A percentile compares a stretch with the other conserved stretches of the same genome.
Conservation (phyloP, 1,140 invertebrate genomes). For the Trypoxylus dichotomus region DNA sequence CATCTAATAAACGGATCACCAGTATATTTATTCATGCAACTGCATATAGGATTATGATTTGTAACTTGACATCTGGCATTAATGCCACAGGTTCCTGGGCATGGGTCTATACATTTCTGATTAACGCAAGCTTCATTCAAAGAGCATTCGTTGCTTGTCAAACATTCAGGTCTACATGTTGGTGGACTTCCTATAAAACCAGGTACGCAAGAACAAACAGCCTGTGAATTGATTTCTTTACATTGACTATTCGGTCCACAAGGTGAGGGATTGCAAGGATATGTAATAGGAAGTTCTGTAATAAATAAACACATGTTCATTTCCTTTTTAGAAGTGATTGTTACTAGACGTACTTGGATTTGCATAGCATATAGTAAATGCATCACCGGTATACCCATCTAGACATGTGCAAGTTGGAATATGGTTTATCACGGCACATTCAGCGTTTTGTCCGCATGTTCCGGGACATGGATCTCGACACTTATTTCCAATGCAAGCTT, state of each 20-base stretch:
- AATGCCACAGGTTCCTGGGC: constrained; percentile 68
- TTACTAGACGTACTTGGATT: neutral
- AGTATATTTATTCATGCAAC: constrained; percentile 62
- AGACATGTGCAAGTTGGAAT: constrained; percentile 75
- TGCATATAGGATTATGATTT: constrained; percentile 66
- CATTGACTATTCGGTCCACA: constrained; percentile 71
- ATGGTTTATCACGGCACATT: constrained; percentile 75
- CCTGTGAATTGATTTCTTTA: constrained; percentile 61
- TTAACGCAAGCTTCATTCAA: constrained; percentile 59
- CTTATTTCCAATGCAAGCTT: constrained; percentile 70
- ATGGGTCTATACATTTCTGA: constrained; percentile 68
- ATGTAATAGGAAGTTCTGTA: constrained; percentile 43
- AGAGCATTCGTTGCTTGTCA: constrained; percentile 60
- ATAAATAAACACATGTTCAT: constrained; percentile 16
- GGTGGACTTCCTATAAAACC: constrained; percentile 59
- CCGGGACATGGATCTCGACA: constrained; percentile 73
- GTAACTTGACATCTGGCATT: constrained; percentile 63
- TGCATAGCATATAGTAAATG: constrained; percentile 63
- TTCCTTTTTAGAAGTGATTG: neutral
- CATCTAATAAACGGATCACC: constrained; percentile 70
- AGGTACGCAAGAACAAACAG: constrained; percentile 65
- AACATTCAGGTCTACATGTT: constrained; percentile 60
- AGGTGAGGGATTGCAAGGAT: constrained; percentile 72
- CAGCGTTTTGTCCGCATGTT: constrained; percentile 70
- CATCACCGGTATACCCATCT: constrained; percentile 68